Conservation (phyloP, 2,888 invertebrate species). For the Xylophagus ater region DNA sequence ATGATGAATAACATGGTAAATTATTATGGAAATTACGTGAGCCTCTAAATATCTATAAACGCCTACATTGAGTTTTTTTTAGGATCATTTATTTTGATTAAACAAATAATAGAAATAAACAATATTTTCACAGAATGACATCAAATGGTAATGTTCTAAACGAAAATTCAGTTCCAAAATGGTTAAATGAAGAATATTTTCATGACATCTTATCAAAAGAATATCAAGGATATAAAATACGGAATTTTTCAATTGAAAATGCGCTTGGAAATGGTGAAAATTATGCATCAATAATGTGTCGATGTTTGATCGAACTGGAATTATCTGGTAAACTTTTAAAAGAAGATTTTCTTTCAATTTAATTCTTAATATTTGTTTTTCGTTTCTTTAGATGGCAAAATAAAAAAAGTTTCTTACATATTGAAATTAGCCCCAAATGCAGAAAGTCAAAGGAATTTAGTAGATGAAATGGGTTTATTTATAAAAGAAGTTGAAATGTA, state of each 20-base stretch:
- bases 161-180: too few species aligned
- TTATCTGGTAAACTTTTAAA: constrained; percentile 4
- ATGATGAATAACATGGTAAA: too few species aligned
- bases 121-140: too few species aligned
- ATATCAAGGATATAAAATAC: constrained; percentile 1
- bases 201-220: constrained; percentile 2
- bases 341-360: neutral
- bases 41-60: too few species aligned
- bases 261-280: constrained; percentile 4
- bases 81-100: too few species aligned
- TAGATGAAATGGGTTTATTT: constrained; percentile 20
- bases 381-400: constrained; percentile 16
- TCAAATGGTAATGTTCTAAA: too few species aligned
- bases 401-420: neutral
- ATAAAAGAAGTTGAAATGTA: constrained; percentile 14
- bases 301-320: constrained; percentile 1
- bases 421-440: constrained; percentile 1
- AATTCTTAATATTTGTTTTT: neutral
- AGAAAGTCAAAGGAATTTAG: neutral
- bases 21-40: too few species aligned
- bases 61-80: too few species aligned
- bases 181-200: constrained; percentile 4
- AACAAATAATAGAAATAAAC: too few species aligned
- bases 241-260: neutral
- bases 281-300: constrained; percentile 3